phyloP scores from a whole-genome alignment of 2,888 invertebrate genomes.

The Cabera pusaria region DNA sequence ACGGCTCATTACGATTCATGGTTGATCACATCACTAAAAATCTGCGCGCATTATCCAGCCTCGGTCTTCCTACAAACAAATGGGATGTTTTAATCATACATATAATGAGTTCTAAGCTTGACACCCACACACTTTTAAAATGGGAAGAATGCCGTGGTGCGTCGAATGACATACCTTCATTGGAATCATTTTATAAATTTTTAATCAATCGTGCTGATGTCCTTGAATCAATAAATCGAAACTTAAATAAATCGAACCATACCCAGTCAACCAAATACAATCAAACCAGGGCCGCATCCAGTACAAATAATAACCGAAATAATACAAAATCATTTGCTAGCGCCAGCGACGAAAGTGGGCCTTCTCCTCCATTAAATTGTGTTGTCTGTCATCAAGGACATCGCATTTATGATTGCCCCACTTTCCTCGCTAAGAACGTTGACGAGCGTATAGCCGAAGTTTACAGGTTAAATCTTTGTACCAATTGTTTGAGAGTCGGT shows the following conservation, averaged over 20 bases:
- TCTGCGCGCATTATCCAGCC: slow-evolving; percentile 32
- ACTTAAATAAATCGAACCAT: no score
- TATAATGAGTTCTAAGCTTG: slow-evolving; percentile 25
- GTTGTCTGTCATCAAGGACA: slow-evolving; percentile 28
- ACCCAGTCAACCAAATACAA: no score
- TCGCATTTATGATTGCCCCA: slow-evolving; percentile 33
- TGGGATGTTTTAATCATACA: slow-evolving; percentile 32
- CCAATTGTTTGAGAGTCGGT: slow-evolving; percentile 31
- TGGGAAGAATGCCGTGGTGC: slow-evolving; percentile 22
- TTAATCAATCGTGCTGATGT: slow-evolving; percentile 21
- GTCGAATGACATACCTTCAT: slow-evolving; percentile 16
- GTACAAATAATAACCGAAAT: no score
- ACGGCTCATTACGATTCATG: slow-evolving; percentile 18
- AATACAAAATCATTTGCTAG: slow-evolving; percentile 17
- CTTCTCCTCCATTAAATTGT: no score
- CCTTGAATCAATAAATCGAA: no score
- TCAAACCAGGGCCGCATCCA: no score
- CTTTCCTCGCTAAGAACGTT: slow-evolving; percentile 27
- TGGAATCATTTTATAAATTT: slow-evolving; percentile 17
- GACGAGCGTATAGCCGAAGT: slow-evolving; percentile 20
- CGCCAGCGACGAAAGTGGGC: no score
- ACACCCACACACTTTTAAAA: slow-evolving; percentile 20
- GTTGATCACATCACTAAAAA: slow-evolving; percentile 29
- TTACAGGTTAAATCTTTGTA: slow-evolving; percentile 26
- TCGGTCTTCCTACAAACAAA: slow-evolving; percentile 27